A percentile compares a stretch with the other conserved stretches of the same genome.
These are phyloP conservation scores for Nesometra sesokonis DNA, from an alignment of 35 echinoderm and acorn worm species.

Conservation along the genomic window DNA sequence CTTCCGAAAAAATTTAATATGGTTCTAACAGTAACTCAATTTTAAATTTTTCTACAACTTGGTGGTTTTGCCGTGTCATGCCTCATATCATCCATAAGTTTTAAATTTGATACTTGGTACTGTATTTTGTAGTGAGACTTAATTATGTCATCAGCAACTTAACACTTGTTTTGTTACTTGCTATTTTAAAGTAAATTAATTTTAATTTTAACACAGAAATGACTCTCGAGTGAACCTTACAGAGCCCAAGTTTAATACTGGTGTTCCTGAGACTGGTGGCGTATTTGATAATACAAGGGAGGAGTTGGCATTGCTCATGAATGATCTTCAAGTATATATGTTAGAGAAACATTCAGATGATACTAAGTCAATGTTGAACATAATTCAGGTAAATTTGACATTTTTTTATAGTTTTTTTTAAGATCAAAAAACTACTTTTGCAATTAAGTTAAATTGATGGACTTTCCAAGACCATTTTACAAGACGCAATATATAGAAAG, in stretches of 20 bases:
- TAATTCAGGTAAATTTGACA: constrained; percentile 33
- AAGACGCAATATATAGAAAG: too few relatives aligned
- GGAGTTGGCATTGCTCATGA: constrained; percentile 35
- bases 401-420: neutral
- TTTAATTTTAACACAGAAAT: neutral
- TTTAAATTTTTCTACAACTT: too few relatives aligned
- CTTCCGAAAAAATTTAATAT: too few relatives aligned
- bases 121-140: too few relatives aligned
- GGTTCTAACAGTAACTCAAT: too few relatives aligned
- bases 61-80: too few relatives aligned
- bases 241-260: neutral
- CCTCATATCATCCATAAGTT: too few relatives aligned
- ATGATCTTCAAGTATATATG: constrained; percentile 64
- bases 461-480: too few relatives aligned
- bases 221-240: neutral
- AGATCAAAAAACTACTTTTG: too few relatives aligned
- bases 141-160: too few relatives aligned
- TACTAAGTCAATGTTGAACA: constrained; percentile 65
- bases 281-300: constrained; percentile 42
- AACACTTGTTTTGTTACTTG: neutral
- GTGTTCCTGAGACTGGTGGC: constrained; percentile 9
- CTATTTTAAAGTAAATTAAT: neutral
- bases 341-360: constrained; percentile 76
- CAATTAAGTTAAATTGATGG: too few relatives aligned
- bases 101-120: too few relatives aligned